Evolutionary conservation across 2,797 vertebrate genomes (phyloP), one percentile per base, ranked within the genome.

Genomic region (Catamblyrhynchus diadema): DNA sequence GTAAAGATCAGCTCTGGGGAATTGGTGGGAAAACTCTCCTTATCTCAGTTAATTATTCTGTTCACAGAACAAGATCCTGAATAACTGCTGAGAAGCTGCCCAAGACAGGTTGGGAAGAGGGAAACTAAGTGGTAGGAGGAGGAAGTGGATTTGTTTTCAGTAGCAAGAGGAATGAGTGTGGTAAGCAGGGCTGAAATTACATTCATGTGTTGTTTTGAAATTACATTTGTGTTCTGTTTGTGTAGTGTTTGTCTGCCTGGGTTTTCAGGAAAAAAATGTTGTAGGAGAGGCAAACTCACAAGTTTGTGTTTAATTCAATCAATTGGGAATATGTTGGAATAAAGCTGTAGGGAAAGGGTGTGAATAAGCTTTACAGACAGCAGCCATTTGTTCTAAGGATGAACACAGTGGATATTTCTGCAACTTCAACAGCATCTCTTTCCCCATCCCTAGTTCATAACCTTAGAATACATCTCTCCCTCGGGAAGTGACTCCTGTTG

Each of bases 1-100:
- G 51, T 39, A 60, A 62, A 3, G 11, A 24, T 72, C 70, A 80
- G 51, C 57, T 61, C 83, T 47, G 82, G 61, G 53, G 27, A 47
- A 69, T 28, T 0, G 1, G 20, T 71, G 61, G 69, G 69, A 74
- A 74, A 87, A 44, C 47, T 65, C n/a, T 53, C 61, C 85, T 96
- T 91, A 79, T 72, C 73, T 95, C 82, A 62, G 47, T 28, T 78
- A 57, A 83, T 86, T 90, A 81, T 93, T 94, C 77, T 86, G 54
- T 91, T 85, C 77, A 84, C 65, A 93, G 82, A 95, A 62, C 93
- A 90, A 93, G 91, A 90, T 88, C 89, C 86, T 81, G 86, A 95
- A 39, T 89, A 88, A 82, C 79, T 89, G 33, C 86, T 83, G 65
- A 56, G 84, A 72, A 92, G 66, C 69, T 81, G 75, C 73, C 44